These are phyloP conservation scores for Tachyglossus aculeatus DNA, from an alignment of 2,797 vertebrate genomes.

Conservation along the genomic window DNA sequence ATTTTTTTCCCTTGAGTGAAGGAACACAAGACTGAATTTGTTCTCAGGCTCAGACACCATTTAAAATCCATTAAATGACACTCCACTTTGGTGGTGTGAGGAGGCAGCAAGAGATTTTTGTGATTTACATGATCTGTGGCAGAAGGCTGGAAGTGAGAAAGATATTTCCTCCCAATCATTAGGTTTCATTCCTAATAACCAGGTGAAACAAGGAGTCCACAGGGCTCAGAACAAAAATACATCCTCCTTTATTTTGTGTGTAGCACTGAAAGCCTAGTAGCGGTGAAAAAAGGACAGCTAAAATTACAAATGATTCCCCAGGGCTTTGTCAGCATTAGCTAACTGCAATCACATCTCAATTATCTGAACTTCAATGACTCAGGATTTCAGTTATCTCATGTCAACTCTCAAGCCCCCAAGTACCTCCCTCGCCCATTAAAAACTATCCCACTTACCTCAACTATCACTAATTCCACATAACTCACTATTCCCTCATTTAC, in stretches of 20 bases:
- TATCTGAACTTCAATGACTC: background rate
- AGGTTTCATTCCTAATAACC: too few species aligned
- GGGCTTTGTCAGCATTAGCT: background rate
- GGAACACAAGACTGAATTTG: background rate
- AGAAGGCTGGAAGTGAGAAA: background rate
- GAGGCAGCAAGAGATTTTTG: background rate
- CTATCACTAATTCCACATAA: background rate
- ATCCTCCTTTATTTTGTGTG: background rate
- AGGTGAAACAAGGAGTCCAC: background rate
- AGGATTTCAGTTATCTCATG: background rate
- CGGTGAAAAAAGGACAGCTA: background rate
- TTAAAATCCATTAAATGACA: background rate
- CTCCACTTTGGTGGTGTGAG: background rate
- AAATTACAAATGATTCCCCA: background rate
- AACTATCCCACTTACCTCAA: background rate
- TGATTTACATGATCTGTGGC: background rate
- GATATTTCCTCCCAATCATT: background rate
- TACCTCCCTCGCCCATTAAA: background rate
- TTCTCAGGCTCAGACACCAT: background rate
- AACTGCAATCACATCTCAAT: background rate
- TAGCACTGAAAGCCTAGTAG: background rate
- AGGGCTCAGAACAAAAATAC: background rate
- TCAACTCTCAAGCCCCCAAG: background rate
- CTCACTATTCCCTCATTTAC: background rate
- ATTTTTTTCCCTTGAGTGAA: background rate